Conservation (phyloP, 2,113 vertebrate species). For the Collichthys lucidus region DNA sequence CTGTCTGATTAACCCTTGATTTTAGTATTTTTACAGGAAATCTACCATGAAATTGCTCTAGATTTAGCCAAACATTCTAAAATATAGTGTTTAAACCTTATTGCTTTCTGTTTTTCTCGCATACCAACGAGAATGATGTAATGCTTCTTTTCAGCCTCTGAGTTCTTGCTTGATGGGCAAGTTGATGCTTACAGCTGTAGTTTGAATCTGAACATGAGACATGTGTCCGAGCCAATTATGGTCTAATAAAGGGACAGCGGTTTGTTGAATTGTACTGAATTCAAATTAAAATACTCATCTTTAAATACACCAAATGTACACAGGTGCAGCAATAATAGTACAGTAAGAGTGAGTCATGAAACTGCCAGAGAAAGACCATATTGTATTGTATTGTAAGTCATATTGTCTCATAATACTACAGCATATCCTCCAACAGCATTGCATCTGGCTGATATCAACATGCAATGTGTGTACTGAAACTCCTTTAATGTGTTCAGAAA, state of each 20-base stretch:
- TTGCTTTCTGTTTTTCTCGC: neutral
- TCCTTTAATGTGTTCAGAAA: constrained; percentile 64
- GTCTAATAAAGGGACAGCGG: neutral
- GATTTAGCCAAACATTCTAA: constrained; percentile 28
- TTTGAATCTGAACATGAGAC: constrained; percentile 13
- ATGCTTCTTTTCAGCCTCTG: constrained; percentile 11
- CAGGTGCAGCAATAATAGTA: neutral
- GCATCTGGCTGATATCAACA: constrained; percentile 3
- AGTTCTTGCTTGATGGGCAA: neutral
- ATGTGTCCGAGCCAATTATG: neutral
- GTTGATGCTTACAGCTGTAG: neutral
- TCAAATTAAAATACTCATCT: neutral
- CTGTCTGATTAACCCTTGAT: constrained; percentile 30
- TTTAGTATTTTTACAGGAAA: constrained; percentile 41
- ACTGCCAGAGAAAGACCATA: neutral
- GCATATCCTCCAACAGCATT: neutral
- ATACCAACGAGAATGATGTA: constrained; percentile 23
- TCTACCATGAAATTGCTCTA: constrained; percentile 17
- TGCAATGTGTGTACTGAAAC: constrained; percentile 26
- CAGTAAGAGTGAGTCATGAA: neutral
- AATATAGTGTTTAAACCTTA: neutral
- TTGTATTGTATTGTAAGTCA: too few relatives aligned
- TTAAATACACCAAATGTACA: neutral
- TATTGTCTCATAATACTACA: neutral
- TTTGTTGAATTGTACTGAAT: neutral